phyloP scores from a whole-genome alignment of 2,888 invertebrate genomes.

The Tinea trinotella region DNA sequence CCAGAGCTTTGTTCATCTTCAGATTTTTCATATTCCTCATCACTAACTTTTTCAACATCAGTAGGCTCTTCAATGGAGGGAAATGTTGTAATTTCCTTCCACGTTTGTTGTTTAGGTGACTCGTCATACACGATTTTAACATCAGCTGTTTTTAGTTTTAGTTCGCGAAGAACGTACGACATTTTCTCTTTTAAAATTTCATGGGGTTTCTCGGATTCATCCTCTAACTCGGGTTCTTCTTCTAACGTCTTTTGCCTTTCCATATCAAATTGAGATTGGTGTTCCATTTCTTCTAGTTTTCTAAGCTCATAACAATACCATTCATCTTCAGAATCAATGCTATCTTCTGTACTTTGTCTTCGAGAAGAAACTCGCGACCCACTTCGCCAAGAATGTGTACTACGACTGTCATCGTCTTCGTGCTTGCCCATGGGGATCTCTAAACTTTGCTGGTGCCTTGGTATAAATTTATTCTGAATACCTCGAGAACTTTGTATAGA shows the following conservation, averaged over 20 bases:
- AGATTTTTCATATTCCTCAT: conserved; percentile 53
- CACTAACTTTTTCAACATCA: conserved; percentile 36
- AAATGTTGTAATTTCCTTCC: conserved; percentile 64
- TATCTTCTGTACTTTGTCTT: conserved; percentile 92
- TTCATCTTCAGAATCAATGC: conserved; percentile 94
- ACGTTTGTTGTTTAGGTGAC: conserved; percentile 46
- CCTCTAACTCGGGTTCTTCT: conserved; percentile 73
- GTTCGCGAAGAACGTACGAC: conserved; percentile 83
- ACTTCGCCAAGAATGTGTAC: conserved; percentile 90
- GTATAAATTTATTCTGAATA: conserved; percentile 73
- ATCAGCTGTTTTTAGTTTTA: conserved; percentile 77
- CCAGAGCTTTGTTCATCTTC: conserved; percentile 81
- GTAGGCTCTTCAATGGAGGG: conserved; percentile 59
- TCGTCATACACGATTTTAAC: conserved; percentile 56
- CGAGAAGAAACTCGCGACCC: conserved; percentile 88
- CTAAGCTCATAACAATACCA: conserved; percentile 93
- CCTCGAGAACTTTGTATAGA: conserved; percentile 75
- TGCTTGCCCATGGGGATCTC: conserved; percentile 82
- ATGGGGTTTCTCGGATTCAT: conserved; percentile 69
- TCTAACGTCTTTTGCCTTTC: conserved; percentile 75
- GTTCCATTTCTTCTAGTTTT: conserved; percentile 89
- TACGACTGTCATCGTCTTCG: conserved; percentile 87
- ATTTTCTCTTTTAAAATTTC: conserved; percentile 84
- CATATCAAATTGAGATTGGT: conserved; percentile 77
- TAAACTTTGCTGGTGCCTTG: conserved; percentile 82